A percentile compares a stretch with the other conserved stretches of the same genome.
Conservation (phyloP, 1,140 invertebrate genomes). For the Ylistrum balloti region DNA sequence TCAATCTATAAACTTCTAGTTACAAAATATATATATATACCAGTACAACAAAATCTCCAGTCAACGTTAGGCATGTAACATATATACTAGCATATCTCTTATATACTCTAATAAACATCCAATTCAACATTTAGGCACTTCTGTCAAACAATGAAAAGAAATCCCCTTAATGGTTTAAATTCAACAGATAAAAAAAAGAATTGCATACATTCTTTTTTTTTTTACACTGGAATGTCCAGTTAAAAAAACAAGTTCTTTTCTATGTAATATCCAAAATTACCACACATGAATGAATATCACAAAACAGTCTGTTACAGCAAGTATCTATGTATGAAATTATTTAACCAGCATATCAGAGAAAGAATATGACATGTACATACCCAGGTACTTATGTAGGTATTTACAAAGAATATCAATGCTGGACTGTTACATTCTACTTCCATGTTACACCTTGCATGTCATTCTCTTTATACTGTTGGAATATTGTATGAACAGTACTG, state of each 20-base stretch:
- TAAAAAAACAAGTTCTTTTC: neutral
- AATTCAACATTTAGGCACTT: neutral
- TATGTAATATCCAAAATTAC: neutral
- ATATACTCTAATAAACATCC: neutral
- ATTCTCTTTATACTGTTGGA: too few relatives aligned
- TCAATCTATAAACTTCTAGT: neutral
- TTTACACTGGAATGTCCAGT: slow-evolving; percentile 33
- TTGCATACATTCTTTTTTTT: slow-evolving; percentile 19
- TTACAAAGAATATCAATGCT: too few relatives aligned
- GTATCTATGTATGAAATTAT: too few relatives aligned
- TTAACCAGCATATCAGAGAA: too few relatives aligned
- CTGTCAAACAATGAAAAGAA: neutral
- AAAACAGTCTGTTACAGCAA: neutral
- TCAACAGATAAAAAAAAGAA: neutral
- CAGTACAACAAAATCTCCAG: neutral
- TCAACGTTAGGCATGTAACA: neutral
- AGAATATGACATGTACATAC: too few relatives aligned
- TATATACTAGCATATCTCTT: too few relatives aligned
- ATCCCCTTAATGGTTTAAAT: neutral
- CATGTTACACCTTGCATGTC: too few relatives aligned
- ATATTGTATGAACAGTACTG: too few relatives aligned
- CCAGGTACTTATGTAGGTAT: too few relatives aligned
- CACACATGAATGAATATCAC: neutral
- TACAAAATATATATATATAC: neutral
- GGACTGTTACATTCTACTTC: too few relatives aligned